phyloP scores from a whole-genome alignment of 2,888 invertebrate genomes.

The Aphidius colemani region DNA sequence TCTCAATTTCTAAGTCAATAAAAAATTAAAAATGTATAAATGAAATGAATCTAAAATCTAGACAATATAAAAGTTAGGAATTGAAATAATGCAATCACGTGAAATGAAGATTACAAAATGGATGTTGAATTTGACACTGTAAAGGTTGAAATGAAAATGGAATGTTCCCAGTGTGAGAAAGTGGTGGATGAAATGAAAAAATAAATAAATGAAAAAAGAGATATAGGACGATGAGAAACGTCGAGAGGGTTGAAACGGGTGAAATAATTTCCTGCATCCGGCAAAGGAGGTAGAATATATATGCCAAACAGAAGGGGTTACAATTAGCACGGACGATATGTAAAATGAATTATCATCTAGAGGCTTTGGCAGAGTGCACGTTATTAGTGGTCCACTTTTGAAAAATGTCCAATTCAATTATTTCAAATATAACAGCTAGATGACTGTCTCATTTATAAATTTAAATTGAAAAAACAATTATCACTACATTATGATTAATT shows the following conservation, averaged over 20 bases:
- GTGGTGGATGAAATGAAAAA: no score
- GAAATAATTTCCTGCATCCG: constrained; percentile 43
- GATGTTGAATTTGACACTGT: constrained; percentile 32
- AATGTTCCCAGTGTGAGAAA: constrained; percentile 18
- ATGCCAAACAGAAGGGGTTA: constrained; percentile 20
- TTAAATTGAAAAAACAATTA: neutral
- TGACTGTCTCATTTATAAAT: constrained; percentile 18
- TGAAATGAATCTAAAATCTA: constrained; percentile 6
- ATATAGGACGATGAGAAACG: constrained; percentile 22
- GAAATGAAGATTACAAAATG: constrained; percentile 26
- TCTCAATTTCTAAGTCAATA: neutral
- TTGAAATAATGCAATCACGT: constrained; percentile 7
- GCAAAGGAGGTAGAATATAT: constrained; percentile 14
- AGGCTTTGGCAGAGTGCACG: constrained; percentile 34
- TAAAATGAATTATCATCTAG: constrained; percentile 47
- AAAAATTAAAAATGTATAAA: constrained; percentile 28
- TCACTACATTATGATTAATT: no score
- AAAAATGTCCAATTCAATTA: constrained; percentile 34
- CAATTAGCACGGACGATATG: constrained; percentile 45
- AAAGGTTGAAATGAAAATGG: constrained; percentile 36
- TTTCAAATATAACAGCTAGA: neutral
- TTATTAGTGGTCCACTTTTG: constrained; percentile 21
- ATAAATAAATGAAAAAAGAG: constrained; percentile 18
- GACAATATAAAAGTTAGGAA: constrained; percentile 23
- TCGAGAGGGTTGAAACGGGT: constrained; percentile 19